Evolutionary conservation across 2,797 vertebrate genomes (phyloP).

Genomic region (Anolis apletophallus): DNA sequence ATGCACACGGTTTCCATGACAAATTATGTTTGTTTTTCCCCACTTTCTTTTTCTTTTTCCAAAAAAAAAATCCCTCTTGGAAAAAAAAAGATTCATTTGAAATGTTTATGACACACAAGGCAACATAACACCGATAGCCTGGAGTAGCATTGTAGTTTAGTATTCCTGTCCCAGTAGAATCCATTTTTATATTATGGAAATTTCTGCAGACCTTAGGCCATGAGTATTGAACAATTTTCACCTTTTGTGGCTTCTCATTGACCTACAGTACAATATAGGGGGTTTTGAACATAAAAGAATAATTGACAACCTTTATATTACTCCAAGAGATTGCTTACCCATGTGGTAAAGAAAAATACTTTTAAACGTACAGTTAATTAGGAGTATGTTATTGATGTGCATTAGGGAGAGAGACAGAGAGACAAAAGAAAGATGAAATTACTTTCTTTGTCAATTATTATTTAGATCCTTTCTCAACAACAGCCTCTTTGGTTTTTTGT

Average conservation of each 20-base stretch:
- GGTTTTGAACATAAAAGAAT: conserved; percentile 80
- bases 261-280: conserved; percentile 75
- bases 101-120: conserved; percentile 52
- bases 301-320: conserved; percentile 75
- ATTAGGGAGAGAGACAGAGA: conserved; percentile 32
- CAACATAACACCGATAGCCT: conserved; percentile 62
- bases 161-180: conserved; percentile 75
- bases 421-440: conserved; percentile 26
- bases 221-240: conserved; percentile 80
- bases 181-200: conserved; percentile 79
- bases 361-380: conserved; percentile 73
- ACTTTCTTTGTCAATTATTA: background rate
- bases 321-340: conserved; percentile 73
- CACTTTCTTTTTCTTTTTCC: background rate
- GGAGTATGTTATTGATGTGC: conserved; percentile 54
- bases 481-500: background rate
- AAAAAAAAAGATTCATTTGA: conserved; percentile 41
- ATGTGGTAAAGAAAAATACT: conserved; percentile 66
- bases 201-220: conserved; percentile 80
- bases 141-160: conserved; percentile 61
- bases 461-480: conserved; percentile 8
- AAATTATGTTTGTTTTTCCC: conserved; percentile 4
- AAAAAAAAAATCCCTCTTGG: conserved; percentile 23
- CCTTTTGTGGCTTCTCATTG: conserved; percentile 79
- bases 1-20: conserved; percentile 50